These are phyloP conservation scores for Hylaea fasciaria DNA, from an alignment of 2,888 invertebrate genomes.

Conservation along the genomic window DNA sequence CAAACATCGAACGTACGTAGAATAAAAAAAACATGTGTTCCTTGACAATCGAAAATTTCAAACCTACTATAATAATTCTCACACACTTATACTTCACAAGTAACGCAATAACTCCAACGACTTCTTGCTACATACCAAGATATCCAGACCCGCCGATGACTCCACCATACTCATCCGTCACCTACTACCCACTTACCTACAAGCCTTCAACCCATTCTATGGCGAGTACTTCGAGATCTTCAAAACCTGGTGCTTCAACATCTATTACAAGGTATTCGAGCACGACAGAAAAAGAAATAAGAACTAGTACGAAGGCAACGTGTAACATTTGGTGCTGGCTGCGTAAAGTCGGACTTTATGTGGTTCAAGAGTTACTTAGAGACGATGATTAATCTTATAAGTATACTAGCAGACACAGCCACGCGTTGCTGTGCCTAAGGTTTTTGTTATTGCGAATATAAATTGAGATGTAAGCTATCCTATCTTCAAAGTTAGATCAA, in stretches of 20 bases:
- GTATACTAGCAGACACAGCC: too few relatives aligned
- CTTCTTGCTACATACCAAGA: conserved; percentile 36
- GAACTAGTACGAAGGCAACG: conserved; percentile 29
- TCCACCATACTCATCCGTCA: conserved; percentile 15
- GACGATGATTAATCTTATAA: conserved; percentile 46
- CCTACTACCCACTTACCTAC: conserved; percentile 12
- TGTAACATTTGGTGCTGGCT: conserved; percentile 67
- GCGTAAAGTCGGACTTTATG: conserved; percentile 60
- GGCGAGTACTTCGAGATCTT: conserved; percentile 1
- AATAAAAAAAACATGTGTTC: neutral
- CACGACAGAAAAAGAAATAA: conserved; percentile 13
- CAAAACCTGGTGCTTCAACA: conserved; percentile 9
- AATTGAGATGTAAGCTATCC: too few relatives aligned
- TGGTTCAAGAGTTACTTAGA: conserved; percentile 62
- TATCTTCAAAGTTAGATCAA: too few relatives aligned
- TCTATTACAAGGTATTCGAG: conserved; percentile 14
- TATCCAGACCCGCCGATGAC: conserved; percentile 21
- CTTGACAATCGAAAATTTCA: neutral
- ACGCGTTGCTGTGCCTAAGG: too few relatives aligned
- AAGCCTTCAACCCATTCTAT: conserved; percentile 11
- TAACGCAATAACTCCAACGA: neutral
- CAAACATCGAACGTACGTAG: neutral
- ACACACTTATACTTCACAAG: neutral
- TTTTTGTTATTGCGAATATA: too few relatives aligned
- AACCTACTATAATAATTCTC: neutral